These are phyloP conservation scores for Macroramphosus scolopax DNA, from an alignment of 2,797 vertebrate genomes.

Conservation along the genomic window DNA sequence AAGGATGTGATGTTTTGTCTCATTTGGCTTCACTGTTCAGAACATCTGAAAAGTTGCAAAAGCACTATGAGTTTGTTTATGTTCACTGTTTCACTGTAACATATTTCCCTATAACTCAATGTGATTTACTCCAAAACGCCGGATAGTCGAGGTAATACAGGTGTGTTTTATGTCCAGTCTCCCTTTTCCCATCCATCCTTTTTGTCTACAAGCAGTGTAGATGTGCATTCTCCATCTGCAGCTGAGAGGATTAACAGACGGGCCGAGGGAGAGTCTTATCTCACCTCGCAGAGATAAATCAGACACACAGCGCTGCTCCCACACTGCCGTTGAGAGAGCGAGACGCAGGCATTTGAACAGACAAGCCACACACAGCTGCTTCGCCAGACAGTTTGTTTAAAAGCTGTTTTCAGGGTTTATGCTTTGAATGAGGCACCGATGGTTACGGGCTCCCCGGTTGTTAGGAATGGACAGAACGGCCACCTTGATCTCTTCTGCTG, in stretches of 20 bases:
- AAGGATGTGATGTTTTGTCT: too few species aligned
- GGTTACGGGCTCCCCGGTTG: slow-evolving; percentile 30
- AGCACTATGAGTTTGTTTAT: too few species aligned
- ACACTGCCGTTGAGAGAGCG: slow-evolving; percentile 31
- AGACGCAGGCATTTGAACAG: slow-evolving; percentile 45
- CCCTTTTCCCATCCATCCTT: slow-evolving; percentile 33
- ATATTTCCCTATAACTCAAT: too few species aligned
- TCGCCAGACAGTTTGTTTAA: slow-evolving; percentile 64
- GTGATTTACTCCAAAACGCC: slow-evolving; percentile 14
- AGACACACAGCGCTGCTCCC: slow-evolving; percentile 54
- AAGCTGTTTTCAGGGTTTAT: slow-evolving; percentile 61
- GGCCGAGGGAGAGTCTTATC: slow-evolving; percentile 69
- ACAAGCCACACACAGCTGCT: slow-evolving; percentile 48
- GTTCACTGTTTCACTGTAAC: too few species aligned
- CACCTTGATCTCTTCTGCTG: slow-evolving; percentile 56
- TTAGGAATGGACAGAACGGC: slow-evolving; percentile 39
- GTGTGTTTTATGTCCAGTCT: slow-evolving; percentile 30
- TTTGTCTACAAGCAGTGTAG: slow-evolving; percentile 42
- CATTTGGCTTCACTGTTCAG: too few species aligned
- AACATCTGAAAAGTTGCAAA: neutral
- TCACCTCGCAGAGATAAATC: slow-evolving; percentile 74
- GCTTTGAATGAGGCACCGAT: slow-evolving; percentile 45
- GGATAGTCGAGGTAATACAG: slow-evolving; percentile 16
- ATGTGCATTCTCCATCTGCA: slow-evolving; percentile 55
- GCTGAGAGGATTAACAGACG: slow-evolving; percentile 68